These are phyloP conservation scores for Lepisosteus oculatus DNA, from an alignment of 2,113 vertebrate genomes.

Conservation along the genomic window DNA sequence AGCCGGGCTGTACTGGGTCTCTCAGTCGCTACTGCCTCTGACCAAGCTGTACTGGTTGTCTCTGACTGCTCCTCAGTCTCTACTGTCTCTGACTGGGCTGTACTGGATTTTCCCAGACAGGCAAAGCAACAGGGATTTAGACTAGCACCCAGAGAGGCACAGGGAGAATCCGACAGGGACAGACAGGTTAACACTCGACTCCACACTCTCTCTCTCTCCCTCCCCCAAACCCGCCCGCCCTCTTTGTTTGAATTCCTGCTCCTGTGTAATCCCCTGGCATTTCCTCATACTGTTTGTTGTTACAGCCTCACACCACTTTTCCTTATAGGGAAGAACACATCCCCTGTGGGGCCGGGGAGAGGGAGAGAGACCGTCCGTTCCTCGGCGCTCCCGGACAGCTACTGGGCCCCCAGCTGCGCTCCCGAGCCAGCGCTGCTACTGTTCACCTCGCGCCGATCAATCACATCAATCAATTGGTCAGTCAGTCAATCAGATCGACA, in stretches of 20 bases:
- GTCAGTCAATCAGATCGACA: too few species aligned
- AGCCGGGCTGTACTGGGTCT: too few species aligned
- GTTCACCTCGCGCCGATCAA: too few species aligned
- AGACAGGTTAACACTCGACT: background rate
- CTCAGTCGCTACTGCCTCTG: too few species aligned
- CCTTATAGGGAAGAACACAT: constrained; percentile 59
- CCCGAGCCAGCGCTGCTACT: too few species aligned
- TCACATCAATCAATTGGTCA: too few species aligned
- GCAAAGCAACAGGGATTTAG: background rate
- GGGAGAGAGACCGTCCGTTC: background rate
- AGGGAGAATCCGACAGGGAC: background rate
- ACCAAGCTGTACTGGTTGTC: too few species aligned
- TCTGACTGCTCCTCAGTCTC: too few species aligned
- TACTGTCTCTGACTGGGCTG: too few species aligned
- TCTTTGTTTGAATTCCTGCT: constrained; percentile 13
- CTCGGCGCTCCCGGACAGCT: too few species aligned
- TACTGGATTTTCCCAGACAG: too few species aligned
- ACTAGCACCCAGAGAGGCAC: background rate
- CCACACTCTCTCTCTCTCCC: constrained; percentile 9
- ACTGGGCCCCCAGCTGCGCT: too few species aligned
- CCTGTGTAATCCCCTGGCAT: constrained; percentile 41
- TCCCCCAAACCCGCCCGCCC: constrained; percentile 1
- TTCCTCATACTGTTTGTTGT: constrained; percentile 45
- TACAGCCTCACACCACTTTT: constrained; percentile 36
- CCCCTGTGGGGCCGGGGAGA: constrained; percentile 17